Evolutionary conservation across 2,113 vertebrate species (phyloP), one percentile per base, ranked within the genome.

Genomic region (Clarias batrachus): DNA sequence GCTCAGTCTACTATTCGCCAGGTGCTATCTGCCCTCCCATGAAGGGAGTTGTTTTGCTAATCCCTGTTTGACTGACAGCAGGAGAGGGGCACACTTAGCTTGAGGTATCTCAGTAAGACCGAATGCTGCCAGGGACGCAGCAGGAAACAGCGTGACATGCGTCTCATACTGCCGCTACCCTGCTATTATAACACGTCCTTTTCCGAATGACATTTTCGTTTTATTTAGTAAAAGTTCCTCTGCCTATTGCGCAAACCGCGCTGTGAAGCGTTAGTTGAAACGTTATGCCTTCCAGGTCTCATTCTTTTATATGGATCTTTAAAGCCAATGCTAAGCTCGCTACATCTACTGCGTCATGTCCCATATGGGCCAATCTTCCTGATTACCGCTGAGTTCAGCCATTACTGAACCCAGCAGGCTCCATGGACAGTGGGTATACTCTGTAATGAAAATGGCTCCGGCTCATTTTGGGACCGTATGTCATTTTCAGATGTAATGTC

Each of bases 41-140:
- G 91, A 91, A 91, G 89, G 94, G 91, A 91, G 92, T 89, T 91
- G 92, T 91, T 87, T 87, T 90, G 82, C 89, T 94, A 94, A 94
- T 95, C 93, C 92, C 90, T 92, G 91, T 94, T 94, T 94, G 93
- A 94, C 93, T 93, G 92, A 91, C 94, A 92, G 93, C 93, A 91
- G 92, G 94, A 92, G 87, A 88, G 90, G 91, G 92, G 92, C 91
- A 91, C 91, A 93, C 92, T 68, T 91, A 63, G 91, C 89, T 92
- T 92, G 91, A 91, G 89, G 91, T 92, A 90, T 91, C 85, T 93
- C 88, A 87, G 30, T 63, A 17, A 79, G 74, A 82, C 25, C 3
- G 37, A 70, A 11, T 25, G 30, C 48, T 81, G 85, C 78, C 83
- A 87, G 62, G 23, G 23, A 73, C 4, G 0, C 73, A 57, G 84